These are phyloP conservation scores for Drosophila fuyamai DNA, from an alignment of 1,140 invertebrate species.

Conservation along the genomic window DNA sequence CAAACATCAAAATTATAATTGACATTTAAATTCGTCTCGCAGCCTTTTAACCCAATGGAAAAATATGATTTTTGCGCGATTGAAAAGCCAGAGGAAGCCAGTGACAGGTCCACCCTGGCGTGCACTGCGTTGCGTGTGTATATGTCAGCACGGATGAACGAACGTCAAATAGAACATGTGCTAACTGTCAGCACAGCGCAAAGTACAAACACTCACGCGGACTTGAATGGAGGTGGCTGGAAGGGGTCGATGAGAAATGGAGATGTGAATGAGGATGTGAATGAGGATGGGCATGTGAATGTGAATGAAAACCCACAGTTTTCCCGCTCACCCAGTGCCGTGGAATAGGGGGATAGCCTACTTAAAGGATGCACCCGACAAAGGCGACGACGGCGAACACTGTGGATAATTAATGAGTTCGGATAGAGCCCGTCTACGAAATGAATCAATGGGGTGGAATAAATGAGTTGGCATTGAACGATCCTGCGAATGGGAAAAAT, in stretches of 20 bases:
- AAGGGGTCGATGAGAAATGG: not conserved
- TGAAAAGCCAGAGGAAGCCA: not conserved
- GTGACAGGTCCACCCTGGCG: constrained; percentile 20
- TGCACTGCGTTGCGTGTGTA: constrained; percentile 29
- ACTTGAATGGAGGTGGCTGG: constrained; percentile 38
- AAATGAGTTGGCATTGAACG: constrained; percentile 26
- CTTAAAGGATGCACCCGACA: constrained; percentile 46
- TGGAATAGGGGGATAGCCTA: constrained; percentile 29
- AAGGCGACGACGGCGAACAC: constrained; percentile 24
- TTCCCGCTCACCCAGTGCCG: not conserved
- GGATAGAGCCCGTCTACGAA: constrained; percentile 10
- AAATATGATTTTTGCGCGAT: not conserved
- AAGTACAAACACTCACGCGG: constrained; percentile 75
- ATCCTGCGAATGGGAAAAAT: constrained; percentile 2
- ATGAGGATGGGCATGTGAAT: not conserved
- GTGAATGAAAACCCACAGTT: not conserved
- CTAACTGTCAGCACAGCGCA: constrained; percentile 76
- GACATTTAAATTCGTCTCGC: not conserved
- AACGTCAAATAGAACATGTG: constrained; percentile 82
- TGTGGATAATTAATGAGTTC: constrained; percentile 38
- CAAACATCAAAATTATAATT: not conserved
- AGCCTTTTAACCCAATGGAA: not conserved
- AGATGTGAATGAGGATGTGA: constrained; percentile 7
- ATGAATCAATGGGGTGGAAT: constrained; percentile 38
- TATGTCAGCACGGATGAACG: constrained; percentile 70